phyloP scores from a whole-genome alignment of 1,140 invertebrate species.

The Oedothorax gibbosus region DNA sequence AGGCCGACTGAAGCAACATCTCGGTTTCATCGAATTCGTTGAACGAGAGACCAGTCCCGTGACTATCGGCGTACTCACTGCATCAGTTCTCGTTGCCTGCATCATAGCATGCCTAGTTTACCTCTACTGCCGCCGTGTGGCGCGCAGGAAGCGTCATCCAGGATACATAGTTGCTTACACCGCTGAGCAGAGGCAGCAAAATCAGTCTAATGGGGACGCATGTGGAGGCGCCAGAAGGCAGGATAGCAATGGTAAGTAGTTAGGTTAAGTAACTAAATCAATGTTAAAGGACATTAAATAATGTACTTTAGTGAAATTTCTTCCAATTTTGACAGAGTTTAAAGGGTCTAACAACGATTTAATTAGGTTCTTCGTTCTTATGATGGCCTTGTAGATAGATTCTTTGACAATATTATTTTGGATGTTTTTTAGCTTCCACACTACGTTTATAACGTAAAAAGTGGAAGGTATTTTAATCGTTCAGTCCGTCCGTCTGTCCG shows the following conservation, averaged over 20 bases:
- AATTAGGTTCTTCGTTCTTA: too few species aligned
- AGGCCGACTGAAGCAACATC: not conserved
- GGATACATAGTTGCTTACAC: constrained; percentile 53
- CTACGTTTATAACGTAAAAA: too few species aligned
- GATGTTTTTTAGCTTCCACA: too few species aligned
- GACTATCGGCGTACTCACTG: not conserved
- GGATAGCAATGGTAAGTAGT: constrained; percentile 25
- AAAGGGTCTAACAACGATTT: too few species aligned
- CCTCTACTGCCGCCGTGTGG: not conserved
- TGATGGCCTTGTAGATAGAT: too few species aligned
- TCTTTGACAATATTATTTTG: too few species aligned
- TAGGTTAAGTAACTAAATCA: too few species aligned
- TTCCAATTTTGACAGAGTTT: too few species aligned
- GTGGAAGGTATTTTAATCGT: too few species aligned
- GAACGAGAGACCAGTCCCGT: not conserved
- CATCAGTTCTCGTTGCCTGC: not conserved
- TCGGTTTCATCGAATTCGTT: constrained; percentile 36
- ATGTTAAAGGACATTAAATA: too few species aligned
- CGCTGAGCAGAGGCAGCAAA: not conserved
- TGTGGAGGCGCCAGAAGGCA: not conserved
- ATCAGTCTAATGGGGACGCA: not conserved
- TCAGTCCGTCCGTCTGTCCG: too few species aligned
- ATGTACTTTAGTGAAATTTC: too few species aligned
- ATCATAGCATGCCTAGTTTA: not conserved
- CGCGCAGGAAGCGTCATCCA: not conserved